These are phyloP conservation scores for Peromyscus leucopus DNA, from an alignment of 2,113 vertebrate species.

Conservation along the genomic window DNA sequence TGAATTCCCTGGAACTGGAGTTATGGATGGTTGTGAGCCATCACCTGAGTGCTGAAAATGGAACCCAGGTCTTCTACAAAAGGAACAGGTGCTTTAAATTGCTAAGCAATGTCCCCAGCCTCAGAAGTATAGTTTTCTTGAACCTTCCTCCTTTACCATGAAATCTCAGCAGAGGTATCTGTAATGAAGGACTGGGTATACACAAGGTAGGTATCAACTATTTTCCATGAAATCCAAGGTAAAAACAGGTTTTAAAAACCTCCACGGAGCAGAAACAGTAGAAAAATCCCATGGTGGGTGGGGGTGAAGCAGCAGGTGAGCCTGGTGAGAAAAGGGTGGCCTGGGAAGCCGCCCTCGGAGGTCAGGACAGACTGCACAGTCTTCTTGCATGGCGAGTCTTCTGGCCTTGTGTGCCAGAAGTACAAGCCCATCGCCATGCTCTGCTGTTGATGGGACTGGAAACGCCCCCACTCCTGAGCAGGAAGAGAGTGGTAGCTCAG, in stretches of 20 bases:
- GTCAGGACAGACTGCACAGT: accelerated
- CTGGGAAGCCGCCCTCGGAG: background rate
- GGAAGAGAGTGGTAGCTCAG: background rate
- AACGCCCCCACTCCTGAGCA: background rate
- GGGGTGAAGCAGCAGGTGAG: background rate
- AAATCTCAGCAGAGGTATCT: background rate
- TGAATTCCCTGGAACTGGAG: background rate
- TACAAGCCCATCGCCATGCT: background rate
- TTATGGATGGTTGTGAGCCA: background rate
- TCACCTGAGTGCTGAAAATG: background rate
- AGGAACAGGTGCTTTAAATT: background rate
- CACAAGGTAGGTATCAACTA: background rate
- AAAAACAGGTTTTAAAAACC: background rate
- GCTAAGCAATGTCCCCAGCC: background rate
- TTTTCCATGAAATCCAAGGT: background rate
- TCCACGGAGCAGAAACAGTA: background rate
- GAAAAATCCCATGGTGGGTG: background rate
- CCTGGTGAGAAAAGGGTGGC: too few relatives aligned
- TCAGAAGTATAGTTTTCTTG: background rate
- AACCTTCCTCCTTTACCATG: background rate
- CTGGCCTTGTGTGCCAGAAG: background rate
- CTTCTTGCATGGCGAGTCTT: background rate
- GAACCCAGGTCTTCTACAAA: background rate
- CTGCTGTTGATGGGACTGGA: background rate
- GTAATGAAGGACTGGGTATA: background rate